phyloP scores from a whole-genome alignment of 2,113 vertebrate species.

The Malurus cyaneus region DNA sequence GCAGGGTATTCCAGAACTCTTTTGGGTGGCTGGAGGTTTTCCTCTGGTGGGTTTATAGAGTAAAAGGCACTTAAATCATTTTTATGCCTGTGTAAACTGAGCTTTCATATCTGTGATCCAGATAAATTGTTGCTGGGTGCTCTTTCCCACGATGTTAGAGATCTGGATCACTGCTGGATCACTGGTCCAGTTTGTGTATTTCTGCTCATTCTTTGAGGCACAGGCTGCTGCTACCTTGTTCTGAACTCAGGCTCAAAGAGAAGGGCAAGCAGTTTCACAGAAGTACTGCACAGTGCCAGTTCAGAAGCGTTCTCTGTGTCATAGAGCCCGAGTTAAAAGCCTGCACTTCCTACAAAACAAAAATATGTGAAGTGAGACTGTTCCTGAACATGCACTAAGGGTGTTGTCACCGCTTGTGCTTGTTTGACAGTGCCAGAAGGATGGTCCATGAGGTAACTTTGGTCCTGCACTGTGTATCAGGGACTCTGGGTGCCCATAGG shows the following conservation, averaged over 20 bases:
- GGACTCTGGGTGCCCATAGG: neutral
- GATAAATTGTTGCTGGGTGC: neutral
- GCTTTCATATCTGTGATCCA: fast-evolving
- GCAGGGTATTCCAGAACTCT: neutral
- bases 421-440: neutral
- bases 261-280: neutral
- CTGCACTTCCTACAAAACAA: neutral
- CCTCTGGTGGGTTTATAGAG: neutral
- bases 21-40: neutral
- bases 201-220: fast-evolving
- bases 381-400: neutral
- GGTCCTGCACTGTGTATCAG: neutral
- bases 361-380: neutral
- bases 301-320: neutral
- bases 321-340: neutral
- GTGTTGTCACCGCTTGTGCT: neutral
- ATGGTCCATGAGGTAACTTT: neutral
- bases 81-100: fast-evolving
- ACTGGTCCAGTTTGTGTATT: neutral
- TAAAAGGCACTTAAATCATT: neutral
- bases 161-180: neutral
- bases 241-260: neutral
- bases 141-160: neutral
- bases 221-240: neutral
- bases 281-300: neutral